These are phyloP conservation scores for Cheilosia pagana DNA, from an alignment of 2,888 invertebrate genomes.

Conservation along the genomic window DNA sequence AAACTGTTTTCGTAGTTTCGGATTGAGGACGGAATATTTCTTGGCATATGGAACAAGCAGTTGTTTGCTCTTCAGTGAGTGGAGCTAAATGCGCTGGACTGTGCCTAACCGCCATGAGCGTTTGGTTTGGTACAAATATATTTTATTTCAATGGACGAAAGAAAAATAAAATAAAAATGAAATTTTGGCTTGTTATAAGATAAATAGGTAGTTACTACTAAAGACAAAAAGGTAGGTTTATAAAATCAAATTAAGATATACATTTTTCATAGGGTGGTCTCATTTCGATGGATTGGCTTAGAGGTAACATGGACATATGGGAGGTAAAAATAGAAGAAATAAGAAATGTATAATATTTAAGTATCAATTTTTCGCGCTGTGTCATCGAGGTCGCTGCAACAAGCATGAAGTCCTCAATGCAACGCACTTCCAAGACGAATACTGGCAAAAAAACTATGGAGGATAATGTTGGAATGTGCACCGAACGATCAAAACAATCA, in stretches of 20 bases:
- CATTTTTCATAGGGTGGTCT: not conserved
- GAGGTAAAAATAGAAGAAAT: no score
- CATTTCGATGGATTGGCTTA: no score
- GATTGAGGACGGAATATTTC: not conserved
- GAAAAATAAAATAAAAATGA: not conserved
- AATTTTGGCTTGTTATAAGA: not conserved
- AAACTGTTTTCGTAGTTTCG: not conserved
- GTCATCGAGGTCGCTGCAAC: not conserved
- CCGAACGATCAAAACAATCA: not conserved
- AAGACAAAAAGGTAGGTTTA: not conserved
- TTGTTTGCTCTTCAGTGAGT: not conserved
- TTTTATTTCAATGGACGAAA: not conserved
- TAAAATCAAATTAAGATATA: not conserved
- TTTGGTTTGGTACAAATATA: not conserved
- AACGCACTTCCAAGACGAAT: not conserved
- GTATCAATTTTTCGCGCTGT: no score
- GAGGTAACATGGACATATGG: no score
- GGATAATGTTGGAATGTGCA: not conserved
- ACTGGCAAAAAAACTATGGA: not conserved
- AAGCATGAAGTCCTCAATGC: constrained; percentile 1
- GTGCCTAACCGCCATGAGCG: constrained; percentile 1
- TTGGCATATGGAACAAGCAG: not conserved
- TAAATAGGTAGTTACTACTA: not conserved
- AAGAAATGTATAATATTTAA: no score
- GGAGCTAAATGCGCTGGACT: not conserved